Evolutionary conservation across 2,113 vertebrate species (phyloP), one percentile per base, ranked within the genome.

Genomic region (Echinops telfairi): DNA sequence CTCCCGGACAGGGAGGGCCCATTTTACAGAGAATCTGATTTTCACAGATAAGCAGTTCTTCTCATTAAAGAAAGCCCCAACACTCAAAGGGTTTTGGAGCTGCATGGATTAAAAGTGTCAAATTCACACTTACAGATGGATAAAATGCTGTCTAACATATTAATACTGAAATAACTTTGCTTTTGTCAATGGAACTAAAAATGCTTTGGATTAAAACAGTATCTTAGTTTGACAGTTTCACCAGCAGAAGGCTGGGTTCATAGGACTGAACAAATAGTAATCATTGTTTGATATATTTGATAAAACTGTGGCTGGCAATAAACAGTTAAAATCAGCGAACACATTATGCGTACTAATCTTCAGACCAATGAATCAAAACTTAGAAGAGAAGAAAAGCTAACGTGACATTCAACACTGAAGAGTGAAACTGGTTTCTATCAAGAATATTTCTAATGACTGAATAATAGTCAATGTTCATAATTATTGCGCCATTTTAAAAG

Each of bases 181-280:
- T 27, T 64, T 60, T 85, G 31, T 71, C 75, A 90, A 88, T 3
- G 36, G 53, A 87, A 82, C 60, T 92, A 78, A 92, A 90, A 90
- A 40, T 82, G 33, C 22, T 91, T 75, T 60, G 22, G 3, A 81
- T 91, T 62, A 66, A 91, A 94, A 80, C 0, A 43, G 19, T 38
- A 62, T 40, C 73, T 80, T 66, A 40, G 40, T 60, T 40, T 85
- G 62, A 93, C 77, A 85, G 40, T 68, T 81, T 75, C 53, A 90
- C 0, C 85, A 83, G 91, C 68, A 79, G 79, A 81, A 81, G 83
- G 36, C 40, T 86, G 19, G 31, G 70, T 77, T 93, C 29, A 83
- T 36, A 23, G 58, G 79, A 64, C 40, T 29, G 78, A 94, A 86
- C 11, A 38, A 90, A 79, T 40, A 22, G 19, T 38, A 76, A 66